Conservation (phyloP, 2,888 invertebrate species). For the Melipona beecheii region DNA sequence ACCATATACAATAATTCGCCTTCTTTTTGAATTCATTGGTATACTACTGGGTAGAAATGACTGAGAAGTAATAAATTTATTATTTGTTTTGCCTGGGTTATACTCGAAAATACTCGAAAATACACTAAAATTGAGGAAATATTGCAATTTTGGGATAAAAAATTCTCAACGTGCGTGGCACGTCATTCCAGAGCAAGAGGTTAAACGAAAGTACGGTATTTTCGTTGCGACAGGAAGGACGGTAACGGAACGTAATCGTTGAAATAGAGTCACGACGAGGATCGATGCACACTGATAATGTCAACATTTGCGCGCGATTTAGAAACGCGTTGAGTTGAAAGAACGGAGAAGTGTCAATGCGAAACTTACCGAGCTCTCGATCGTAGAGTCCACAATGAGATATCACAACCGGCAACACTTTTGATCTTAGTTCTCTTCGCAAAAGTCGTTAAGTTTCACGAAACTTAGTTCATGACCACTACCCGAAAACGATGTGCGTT, state of each 20-base stretch:
- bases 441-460: slow-evolving; percentile 51
- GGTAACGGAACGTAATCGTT: background rate
- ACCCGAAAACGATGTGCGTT: slow-evolving; percentile 80
- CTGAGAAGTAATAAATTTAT: too few species aligned
- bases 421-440: slow-evolving; percentile 8
- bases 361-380: slow-evolving; percentile 41
- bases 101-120: too few species aligned
- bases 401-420: slow-evolving; percentile 47
- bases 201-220: slow-evolving; percentile 12
- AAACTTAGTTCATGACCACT: slow-evolving; percentile 62
- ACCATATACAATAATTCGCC: too few species aligned
- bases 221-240: slow-evolving; percentile 1
- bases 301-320: background rate
- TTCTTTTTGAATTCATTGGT: too few species aligned
- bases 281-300: background rate
- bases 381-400: slow-evolving; percentile 22
- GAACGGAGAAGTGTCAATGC: background rate
- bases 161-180: too few species aligned
- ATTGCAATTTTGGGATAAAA: too few species aligned
- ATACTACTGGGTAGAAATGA: too few species aligned
- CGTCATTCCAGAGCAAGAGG: too few species aligned
- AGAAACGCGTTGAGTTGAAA: background rate
- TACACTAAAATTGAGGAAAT: too few species aligned
- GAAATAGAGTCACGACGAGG: background rate
- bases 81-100: too few species aligned